phyloP scores from a whole-genome alignment of 2,797 vertebrate species.

The Leptoclinus maculatus region DNA sequence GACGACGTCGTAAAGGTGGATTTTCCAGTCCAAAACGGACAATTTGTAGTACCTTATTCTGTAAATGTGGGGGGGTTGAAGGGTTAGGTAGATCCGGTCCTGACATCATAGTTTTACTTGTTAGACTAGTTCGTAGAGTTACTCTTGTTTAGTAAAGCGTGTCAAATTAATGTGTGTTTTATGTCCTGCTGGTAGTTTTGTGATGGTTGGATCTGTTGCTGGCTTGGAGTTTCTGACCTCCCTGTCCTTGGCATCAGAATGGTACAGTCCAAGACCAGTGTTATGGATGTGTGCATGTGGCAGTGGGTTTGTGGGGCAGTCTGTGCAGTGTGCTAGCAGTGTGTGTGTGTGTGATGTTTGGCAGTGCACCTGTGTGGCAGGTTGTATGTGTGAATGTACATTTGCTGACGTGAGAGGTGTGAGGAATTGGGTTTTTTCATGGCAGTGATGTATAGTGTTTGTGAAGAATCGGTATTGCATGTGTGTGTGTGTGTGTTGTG shows the following conservation, averaged over 20 bases:
- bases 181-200: conserved; percentile 71
- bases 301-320: conserved; percentile 66
- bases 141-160: conserved; percentile 12
- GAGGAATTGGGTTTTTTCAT: conserved; percentile 28
- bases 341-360: conserved; percentile 58
- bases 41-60: conserved; percentile 36
- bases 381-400: conserved; percentile 43
- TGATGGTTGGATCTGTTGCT: conserved; percentile 33
- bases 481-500: conserved; percentile 18
- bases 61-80: background rate
- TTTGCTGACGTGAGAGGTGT: conserved; percentile 15
- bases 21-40: conserved; percentile 3
- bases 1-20: conserved; percentile 9
- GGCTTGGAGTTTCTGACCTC: conserved; percentile 37
- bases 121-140: conserved; percentile 24
- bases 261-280: conserved; percentile 51
- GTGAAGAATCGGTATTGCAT: conserved; percentile 27
- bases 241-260: conserved; percentile 71
- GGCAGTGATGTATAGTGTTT: conserved; percentile 56
- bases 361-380: conserved; percentile 71
- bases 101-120: conserved; percentile 60
- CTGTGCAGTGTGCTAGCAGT: conserved; percentile 53
- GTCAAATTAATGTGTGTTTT: conserved; percentile 10
- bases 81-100: conserved; percentile 30
- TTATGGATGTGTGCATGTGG: conserved; percentile 42